A percentile compares a stretch with the other conserved stretches of the same genome.
Evolutionary conservation across 2,888 invertebrate species (phyloP).

Genomic region (Aphodius granarius): DNA sequence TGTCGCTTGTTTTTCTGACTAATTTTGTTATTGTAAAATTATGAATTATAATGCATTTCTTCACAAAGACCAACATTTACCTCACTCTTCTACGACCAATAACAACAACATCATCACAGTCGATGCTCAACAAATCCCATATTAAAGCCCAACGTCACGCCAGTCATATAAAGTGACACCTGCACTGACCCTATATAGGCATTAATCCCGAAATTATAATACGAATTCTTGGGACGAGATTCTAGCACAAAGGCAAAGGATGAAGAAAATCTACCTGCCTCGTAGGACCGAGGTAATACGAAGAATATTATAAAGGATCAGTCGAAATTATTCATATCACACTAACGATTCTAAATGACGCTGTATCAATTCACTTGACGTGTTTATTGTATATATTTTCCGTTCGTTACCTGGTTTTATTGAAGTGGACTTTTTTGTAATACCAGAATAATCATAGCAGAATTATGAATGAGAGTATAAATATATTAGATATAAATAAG

Average conservation of each 20-base stretch:
- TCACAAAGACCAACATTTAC: neutral
- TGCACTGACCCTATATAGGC: neutral
- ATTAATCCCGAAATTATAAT: neutral
- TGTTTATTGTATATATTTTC: neutral
- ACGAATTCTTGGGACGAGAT: neutral
- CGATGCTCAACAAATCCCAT: neutral
- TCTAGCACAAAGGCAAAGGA: neutral
- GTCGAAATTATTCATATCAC: neutral
- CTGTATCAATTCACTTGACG: neutral
- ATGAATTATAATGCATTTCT: too few relatives aligned
- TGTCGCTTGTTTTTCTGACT: neutral
- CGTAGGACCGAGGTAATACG: neutral
- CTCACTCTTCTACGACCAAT: neutral
- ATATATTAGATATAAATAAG: too few relatives aligned
- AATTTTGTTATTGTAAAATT: too few relatives aligned
- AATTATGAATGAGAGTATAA: too few relatives aligned
- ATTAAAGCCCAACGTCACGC: neutral
- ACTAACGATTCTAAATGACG: neutral
- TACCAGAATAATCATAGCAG: too few relatives aligned
- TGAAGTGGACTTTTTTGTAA: neutral
- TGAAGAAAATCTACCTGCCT: neutral
- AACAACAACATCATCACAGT: neutral
- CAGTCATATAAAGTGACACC: neutral
- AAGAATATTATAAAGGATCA: too few relatives aligned
- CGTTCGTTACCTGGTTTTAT: neutral